These are phyloP conservation scores for Zophobas morio DNA, from an alignment of 1,140 invertebrate species.

Conservation along the genomic window DNA sequence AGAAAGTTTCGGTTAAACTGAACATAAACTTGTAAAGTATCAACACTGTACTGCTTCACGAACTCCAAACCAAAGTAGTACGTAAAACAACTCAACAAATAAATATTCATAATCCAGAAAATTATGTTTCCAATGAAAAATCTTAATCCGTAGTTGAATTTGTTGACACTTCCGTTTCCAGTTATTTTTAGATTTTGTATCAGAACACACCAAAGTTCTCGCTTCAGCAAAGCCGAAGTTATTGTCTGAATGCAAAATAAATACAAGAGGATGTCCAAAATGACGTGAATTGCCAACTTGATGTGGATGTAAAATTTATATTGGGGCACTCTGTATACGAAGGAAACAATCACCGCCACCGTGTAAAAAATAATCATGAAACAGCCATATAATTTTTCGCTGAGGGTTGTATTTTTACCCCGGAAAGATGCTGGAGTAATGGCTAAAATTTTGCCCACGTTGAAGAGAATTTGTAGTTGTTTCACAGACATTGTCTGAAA, in stretches of 20 bases:
- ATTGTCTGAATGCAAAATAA: background rate
- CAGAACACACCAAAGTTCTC: background rate
- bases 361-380: background rate
- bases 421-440: background rate
- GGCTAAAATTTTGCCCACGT: background rate
- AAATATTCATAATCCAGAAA: slow-evolving; percentile 1
- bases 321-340: background rate
- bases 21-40: background rate
- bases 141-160: background rate
- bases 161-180: background rate
- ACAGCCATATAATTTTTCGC: background rate
- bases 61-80: background rate
- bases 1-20: background rate
- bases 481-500: background rate
- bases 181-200: background rate
- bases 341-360: background rate
- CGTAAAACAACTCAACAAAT: background rate
- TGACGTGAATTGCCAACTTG: background rate
- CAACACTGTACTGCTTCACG: background rate
- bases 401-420: background rate
- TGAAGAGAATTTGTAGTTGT: background rate
- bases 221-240: background rate
- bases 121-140: background rate
- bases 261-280: background rate
- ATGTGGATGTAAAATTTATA: background rate